Conservation (phyloP, 1,140 invertebrate species). For the Lordiphosa mommai region DNA sequence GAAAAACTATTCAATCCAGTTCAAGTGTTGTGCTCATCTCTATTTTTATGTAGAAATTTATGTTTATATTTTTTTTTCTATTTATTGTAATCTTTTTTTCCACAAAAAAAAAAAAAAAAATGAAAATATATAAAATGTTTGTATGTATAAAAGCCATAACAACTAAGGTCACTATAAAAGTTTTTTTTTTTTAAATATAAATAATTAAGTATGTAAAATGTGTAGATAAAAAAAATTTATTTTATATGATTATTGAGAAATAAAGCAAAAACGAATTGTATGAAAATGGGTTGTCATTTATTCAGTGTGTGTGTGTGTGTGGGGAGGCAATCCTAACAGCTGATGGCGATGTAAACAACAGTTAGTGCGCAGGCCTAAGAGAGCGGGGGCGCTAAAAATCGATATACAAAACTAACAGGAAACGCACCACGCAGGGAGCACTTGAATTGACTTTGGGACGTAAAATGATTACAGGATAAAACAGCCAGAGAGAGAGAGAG, state of each 20-base stretch:
- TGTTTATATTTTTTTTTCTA: conserved; percentile 45
- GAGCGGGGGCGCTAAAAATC: conserved; percentile 46
- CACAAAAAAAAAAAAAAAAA: conserved; percentile 17
- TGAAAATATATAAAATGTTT: conserved; percentile 28
- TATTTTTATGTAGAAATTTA: conserved; percentile 4
- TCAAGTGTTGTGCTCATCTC: not conserved
- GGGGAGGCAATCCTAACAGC: conserved; percentile 19
- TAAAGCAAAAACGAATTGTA: conserved; percentile 46
- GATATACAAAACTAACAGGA: conserved; percentile 60
- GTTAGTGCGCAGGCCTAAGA: conserved; percentile 14
- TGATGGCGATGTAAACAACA: conserved; percentile 41
- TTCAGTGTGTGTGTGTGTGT: no score
- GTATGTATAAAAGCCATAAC: conserved; percentile 65
- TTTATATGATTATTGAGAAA: conserved; percentile 32
- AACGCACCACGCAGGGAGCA: conserved; percentile 45
- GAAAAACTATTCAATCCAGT: conserved; percentile 7
- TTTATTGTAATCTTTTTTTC: conserved; percentile 53
- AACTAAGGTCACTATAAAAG: conserved; percentile 68
- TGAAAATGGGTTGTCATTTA: no score
- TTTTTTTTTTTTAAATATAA: conserved; percentile 55
- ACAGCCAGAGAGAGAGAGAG: conserved; percentile 35
- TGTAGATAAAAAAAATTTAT: conserved; percentile 50
- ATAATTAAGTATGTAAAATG: conserved; percentile 20
- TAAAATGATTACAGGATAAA: conserved; percentile 71
- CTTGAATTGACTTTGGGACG: conserved; percentile 71